phyloP scores from a whole-genome alignment of 1,140 invertebrate species.

The Temnothorax nylanderi region DNA sequence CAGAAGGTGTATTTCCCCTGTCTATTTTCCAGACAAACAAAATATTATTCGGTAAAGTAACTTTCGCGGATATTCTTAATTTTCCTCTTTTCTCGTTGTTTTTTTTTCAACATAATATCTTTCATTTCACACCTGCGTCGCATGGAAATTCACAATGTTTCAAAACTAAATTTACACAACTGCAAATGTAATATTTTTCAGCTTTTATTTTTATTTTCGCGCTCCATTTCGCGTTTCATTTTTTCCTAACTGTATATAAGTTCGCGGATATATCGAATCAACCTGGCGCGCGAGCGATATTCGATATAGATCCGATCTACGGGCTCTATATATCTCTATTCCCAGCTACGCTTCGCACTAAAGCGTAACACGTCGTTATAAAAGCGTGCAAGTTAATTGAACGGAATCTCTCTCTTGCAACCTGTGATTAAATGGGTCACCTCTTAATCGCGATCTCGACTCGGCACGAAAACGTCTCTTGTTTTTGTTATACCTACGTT shows the following conservation, averaged over 20 bases:
- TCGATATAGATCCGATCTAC: neutral
- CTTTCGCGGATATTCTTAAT: neutral
- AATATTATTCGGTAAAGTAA: neutral
- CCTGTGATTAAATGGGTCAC: slow-evolving; percentile 31
- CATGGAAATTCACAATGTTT: slow-evolving; percentile 25
- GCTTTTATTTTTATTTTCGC: neutral
- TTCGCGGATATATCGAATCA: neutral
- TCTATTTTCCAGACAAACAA: neutral
- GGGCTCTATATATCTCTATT: neutral
- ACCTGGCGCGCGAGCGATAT: neutral
- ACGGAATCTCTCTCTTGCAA: slow-evolving; percentile 16
- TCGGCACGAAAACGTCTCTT: slow-evolving; percentile 19
- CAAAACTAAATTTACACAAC: slow-evolving; percentile 1
- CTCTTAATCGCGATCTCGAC: slow-evolving; percentile 44
- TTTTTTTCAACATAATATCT: neutral
- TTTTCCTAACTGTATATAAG: neutral
- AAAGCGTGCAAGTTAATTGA: slow-evolving; percentile 39
- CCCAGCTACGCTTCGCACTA: neutral
- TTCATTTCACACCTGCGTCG: neutral
- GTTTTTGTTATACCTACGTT: slow-evolving; percentile 1
- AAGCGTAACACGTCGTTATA: neutral
- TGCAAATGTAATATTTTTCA: neutral
- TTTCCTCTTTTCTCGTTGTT: neutral
- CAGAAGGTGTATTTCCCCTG: neutral
- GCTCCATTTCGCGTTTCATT: neutral